Evolutionary conservation across 2,888 invertebrate genomes (phyloP).

Genomic region (Chouioia cunea): DNA sequence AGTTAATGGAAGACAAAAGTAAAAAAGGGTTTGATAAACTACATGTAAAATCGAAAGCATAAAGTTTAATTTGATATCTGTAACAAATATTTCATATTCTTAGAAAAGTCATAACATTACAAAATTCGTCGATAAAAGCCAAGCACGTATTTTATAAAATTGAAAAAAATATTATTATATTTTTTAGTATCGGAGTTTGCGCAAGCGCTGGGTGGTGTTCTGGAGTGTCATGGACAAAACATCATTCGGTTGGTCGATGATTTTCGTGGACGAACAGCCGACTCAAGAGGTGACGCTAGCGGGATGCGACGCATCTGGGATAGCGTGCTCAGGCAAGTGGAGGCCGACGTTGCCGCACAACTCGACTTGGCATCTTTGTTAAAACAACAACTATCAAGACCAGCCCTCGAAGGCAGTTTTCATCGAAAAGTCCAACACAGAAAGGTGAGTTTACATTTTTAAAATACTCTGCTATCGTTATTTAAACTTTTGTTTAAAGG

Average conservation of each 20-base stretch:
- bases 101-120: no score
- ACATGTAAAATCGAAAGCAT: constrained; percentile 2
- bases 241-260: constrained; percentile 87
- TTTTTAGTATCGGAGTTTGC: constrained; percentile 89
- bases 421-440: constrained; percentile 91
- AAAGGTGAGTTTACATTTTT: constrained; percentile 70
- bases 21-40: no score
- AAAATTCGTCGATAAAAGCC: not conserved
- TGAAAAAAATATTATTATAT: not conserved
- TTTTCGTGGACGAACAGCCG: constrained; percentile 87
- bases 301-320: constrained; percentile 93
- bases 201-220: constrained; percentile 87
- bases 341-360: constrained; percentile 88
- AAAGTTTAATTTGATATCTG: no score
- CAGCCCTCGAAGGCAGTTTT: constrained; percentile 88
- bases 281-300: constrained; percentile 86
- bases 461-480: no score
- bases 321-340: constrained; percentile 89
- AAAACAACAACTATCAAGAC: constrained; percentile 78
- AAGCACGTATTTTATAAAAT: no score
- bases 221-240: constrained; percentile 90
- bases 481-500: no score
- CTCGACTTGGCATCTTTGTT: constrained; percentile 87
- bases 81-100: no score
- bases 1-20: no score